A percentile compares a stretch with the other conserved stretches of the same genome.
Evolutionary conservation across 1,140 invertebrate genomes (phyloP).

Genomic region (Leptopilina boulardi): DNA sequence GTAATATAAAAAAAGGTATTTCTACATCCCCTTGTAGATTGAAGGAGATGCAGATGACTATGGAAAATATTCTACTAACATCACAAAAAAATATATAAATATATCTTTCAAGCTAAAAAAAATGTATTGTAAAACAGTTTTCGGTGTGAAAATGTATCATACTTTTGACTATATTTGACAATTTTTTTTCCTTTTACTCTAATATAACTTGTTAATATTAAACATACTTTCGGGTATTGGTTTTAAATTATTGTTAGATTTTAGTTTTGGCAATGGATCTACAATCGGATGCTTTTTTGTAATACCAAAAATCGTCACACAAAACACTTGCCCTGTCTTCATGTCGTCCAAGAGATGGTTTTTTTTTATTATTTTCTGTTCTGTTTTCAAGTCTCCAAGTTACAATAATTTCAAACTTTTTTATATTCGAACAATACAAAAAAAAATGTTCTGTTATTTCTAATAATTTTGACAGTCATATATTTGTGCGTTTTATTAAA

Average conservation of each 20-base stretch:
- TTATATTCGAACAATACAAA: background rate
- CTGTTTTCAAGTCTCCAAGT: background rate
- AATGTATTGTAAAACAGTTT: conserved; percentile 17
- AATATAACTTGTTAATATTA: conserved; percentile 17
- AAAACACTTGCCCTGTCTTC: conserved; percentile 6
- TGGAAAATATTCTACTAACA: conserved; percentile 22
- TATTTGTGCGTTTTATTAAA: conserved; percentile 16
- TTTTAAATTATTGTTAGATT: conserved; percentile 28
- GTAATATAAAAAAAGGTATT: conserved; percentile 18
- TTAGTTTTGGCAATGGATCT: conserved; percentile 17
- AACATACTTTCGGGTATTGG: conserved; percentile 18
- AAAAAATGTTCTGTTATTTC: background rate
- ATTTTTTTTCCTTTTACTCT: background rate
- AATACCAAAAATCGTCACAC: conserved; percentile 16
- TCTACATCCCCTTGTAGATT: conserved; percentile 27
- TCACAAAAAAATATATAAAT: background rate
- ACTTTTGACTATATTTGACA: conserved; percentile 20
- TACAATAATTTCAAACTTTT: background rate
- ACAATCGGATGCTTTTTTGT: conserved; percentile 12
- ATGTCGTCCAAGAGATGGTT: background rate
- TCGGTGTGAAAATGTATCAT: conserved; percentile 25
- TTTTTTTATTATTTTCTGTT: background rate
- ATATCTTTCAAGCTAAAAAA: conserved; percentile 6
- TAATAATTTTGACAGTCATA: conserved; percentile 3
- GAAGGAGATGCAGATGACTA: conserved; percentile 23